phyloP scores from a whole-genome alignment of 2,888 invertebrate genomes.

The Sinelater perroti region DNA sequence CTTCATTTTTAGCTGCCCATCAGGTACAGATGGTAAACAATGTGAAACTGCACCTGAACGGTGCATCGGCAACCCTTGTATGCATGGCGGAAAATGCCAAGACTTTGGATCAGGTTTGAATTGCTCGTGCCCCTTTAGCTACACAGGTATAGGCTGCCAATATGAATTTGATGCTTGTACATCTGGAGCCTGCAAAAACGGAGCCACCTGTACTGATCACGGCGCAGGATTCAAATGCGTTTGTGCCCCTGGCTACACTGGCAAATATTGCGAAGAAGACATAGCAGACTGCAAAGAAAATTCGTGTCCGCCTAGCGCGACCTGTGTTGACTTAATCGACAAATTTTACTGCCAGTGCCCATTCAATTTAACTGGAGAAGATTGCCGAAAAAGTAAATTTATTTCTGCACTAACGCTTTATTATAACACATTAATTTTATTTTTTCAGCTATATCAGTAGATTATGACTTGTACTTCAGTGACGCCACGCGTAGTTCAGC shows the following conservation, averaged over 20 bases:
- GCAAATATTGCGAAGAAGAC: conserved; percentile 88
- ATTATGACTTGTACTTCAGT: conserved; percentile 96
- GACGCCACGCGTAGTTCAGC: conserved; percentile 91
- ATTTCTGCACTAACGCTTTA: too few species aligned
- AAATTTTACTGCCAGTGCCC: conserved; percentile 96
- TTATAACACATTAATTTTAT: conserved; percentile 24
- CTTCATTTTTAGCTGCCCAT: conserved; percentile 81
- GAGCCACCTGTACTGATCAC: conserved; percentile 89
- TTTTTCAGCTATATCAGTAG: conserved; percentile 91
- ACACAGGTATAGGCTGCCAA: conserved; percentile 85
- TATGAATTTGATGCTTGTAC: conserved; percentile 94
- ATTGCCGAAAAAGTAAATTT: conserved; percentile 91
- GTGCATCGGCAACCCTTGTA: conserved; percentile 92
- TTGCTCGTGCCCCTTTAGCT: conserved; percentile 89
- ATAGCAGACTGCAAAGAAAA: conserved; percentile 92
- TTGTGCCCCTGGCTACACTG: conserved; percentile 81
- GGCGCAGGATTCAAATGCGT: conserved; percentile 85
- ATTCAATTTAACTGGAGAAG: conserved; percentile 94
- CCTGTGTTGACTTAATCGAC: conserved; percentile 89
- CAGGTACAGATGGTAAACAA: conserved; percentile 95
- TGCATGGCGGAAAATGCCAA: conserved; percentile 95
- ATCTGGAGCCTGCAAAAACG: conserved; percentile 89
- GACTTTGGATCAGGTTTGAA: conserved; percentile 95
- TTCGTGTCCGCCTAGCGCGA: conserved; percentile 93
- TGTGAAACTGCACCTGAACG: conserved; percentile 97